Conservation (phyloP, 1,140 invertebrate genomes). For the Ips nitidus region DNA sequence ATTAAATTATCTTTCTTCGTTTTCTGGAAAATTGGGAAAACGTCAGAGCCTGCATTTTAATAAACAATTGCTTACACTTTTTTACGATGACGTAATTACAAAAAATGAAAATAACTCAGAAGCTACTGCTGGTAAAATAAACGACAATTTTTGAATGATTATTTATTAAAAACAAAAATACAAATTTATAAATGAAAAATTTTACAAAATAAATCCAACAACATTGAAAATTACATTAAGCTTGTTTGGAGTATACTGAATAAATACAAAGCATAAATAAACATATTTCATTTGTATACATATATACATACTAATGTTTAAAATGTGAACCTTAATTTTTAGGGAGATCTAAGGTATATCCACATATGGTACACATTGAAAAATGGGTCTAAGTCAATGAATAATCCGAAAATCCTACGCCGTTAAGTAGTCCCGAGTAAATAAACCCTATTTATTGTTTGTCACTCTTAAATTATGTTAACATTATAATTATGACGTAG, state of each 20-base stretch:
- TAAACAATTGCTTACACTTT: too few species aligned
- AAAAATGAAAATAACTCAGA: too few species aligned
- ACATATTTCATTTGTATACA: conserved; percentile 40
- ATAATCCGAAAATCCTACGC: conserved; percentile 31
- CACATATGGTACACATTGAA: conserved; percentile 53
- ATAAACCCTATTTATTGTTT: conserved; percentile 34
- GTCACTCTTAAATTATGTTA: conserved; percentile 26
- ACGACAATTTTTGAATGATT: conserved; percentile 13
- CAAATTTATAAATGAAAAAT: conserved; percentile 45
- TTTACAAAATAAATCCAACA: conserved; percentile 44
- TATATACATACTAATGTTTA: conserved; percentile 40
- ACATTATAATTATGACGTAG: conserved; percentile 31
- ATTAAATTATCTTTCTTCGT: too few species aligned
- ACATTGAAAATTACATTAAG: conserved; percentile 44
- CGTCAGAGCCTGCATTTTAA: too few species aligned
- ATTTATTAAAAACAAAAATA: conserved; percentile 45
- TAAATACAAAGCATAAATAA: conserved; percentile 44
- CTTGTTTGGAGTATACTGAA: conserved; percentile 40
- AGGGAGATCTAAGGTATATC: conserved; percentile 51
- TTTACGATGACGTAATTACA: too few species aligned
- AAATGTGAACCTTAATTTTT: conserved; percentile 37
- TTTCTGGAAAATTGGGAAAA: too few species aligned
- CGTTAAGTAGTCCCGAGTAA: conserved; percentile 15
- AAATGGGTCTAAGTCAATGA: conserved; percentile 43
- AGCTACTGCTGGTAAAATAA: too few species aligned